Conservation (phyloP, 2,888 invertebrate genomes). For the Podotricha telesiphe region DNA sequence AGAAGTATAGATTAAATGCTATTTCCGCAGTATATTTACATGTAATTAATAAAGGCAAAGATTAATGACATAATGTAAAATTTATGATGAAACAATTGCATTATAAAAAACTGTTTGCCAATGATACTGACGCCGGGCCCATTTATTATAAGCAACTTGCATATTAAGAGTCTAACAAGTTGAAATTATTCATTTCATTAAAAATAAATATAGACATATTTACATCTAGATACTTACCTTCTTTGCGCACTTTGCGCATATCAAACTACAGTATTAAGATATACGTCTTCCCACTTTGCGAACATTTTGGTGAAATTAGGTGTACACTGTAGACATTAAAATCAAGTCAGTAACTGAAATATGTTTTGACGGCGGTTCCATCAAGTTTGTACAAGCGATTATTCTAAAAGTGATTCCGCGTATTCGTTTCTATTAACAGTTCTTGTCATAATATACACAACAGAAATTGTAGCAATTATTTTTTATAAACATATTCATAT, state of each 20-base stretch:
- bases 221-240: background rate
- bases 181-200: background rate
- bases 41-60: background rate
- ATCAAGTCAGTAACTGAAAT: too few relatives aligned
- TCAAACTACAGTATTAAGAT: too few relatives aligned
- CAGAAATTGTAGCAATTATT: too few relatives aligned
- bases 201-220: background rate
- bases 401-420: too few relatives aligned
- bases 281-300: too few relatives aligned
- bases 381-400: too few relatives aligned
- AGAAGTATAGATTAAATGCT: background rate
- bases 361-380: too few relatives aligned
- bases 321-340: too few relatives aligned
- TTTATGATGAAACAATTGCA: background rate
- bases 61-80: conserved; percentile 3
- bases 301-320: too few relatives aligned
- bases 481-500: too few relatives aligned
- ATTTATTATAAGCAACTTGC: background rate
- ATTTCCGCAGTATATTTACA: background rate
- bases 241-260: background rate
- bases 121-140: background rate
- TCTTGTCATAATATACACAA: too few relatives aligned
- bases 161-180: background rate
- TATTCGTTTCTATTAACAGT: too few relatives aligned
- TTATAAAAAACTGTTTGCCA: conserved; percentile 6